Evolutionary conservation across 2,888 invertebrate species (phyloP).

Genomic region (Diplolepis rosae): DNA sequence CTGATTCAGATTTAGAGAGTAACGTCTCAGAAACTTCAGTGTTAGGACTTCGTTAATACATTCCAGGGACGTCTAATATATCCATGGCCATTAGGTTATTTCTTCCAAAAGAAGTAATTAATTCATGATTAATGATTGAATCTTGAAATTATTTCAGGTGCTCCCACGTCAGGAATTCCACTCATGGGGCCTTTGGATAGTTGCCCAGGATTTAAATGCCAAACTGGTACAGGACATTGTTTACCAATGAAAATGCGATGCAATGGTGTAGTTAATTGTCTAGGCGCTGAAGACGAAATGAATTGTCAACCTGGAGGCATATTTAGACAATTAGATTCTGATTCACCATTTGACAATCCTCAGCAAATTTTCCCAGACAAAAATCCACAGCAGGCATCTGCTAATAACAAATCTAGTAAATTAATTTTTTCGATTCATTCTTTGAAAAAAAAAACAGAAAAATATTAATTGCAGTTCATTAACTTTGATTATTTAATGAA

Average conservation of each 20-base stretch:
- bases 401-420: background rate
- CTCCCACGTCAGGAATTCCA: background rate
- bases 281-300: constrained; percentile 87
- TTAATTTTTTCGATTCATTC: background rate
- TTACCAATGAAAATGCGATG: constrained; percentile 80
- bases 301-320: constrained; percentile 75
- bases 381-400: background rate
- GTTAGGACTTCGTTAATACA: no score
- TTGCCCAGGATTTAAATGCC: constrained; percentile 85
- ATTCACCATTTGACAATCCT: background rate
- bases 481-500: no score
- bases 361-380: background rate
- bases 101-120: no score
- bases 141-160: no score
- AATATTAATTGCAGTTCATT: no score
- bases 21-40: no score
- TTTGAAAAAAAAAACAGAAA: no score
- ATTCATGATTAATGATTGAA: no score
- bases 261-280: constrained; percentile 84
- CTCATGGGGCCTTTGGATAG: constrained; percentile 74
- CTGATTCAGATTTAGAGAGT: no score
- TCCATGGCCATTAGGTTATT: no score
- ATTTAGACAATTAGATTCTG: background rate
- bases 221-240: constrained; percentile 81
- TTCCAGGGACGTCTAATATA: no score